Base-by-base conservation (phyloP, 2,113 vertebrate species). In the Formicarius rufipectus region DNA sequence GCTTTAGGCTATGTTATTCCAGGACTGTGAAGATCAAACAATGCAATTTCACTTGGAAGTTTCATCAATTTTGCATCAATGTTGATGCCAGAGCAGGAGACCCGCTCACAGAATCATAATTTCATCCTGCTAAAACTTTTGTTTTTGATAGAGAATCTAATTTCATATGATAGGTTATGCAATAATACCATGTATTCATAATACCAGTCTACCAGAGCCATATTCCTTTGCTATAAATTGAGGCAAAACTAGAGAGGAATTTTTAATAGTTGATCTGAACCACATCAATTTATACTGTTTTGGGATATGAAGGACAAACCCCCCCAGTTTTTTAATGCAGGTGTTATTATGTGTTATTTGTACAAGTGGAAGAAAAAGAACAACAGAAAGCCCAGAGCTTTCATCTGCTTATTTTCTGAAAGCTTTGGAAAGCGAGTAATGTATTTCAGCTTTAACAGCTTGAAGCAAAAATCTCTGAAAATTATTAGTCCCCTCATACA, bases 331-430 rank as follows among this genome's bases (percentile, higher is more conserved):
- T 96, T 69, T 90, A 98, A 98, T 98, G 97, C 97, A 97, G 24
- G 44, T 97, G 97, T 97, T 98, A 99, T 99, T 99, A 99, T 97
- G 97, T 98, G 97, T 98, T 97, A 98, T 99, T 99, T 99, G 97
- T 98, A 94, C 96, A 98, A 98, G 98, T 98, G 98, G 97, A 88
- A 84, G 97, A 97, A 97, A 87, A 98, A 98, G 95, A 94, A 93
- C 84, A 93, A 95, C 95, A 96, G 98, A 98, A 98, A 98, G 97
- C 97, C 90, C 66, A 91, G 97, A 97, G 97, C 98, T 98, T 98
- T 98, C 98, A 98, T 96, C 98, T 97, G 67, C 97, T 98, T 97
- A 98, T 98, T 98, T 98, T 97, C 96, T 92, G 98, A 98, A 98
- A 98, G 98, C 98, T 98, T 98, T 98, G 97, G 97, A 98, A 98